Conservation (phyloP, 2,113 vertebrate species). For the Oryzias javanicus region DNA sequence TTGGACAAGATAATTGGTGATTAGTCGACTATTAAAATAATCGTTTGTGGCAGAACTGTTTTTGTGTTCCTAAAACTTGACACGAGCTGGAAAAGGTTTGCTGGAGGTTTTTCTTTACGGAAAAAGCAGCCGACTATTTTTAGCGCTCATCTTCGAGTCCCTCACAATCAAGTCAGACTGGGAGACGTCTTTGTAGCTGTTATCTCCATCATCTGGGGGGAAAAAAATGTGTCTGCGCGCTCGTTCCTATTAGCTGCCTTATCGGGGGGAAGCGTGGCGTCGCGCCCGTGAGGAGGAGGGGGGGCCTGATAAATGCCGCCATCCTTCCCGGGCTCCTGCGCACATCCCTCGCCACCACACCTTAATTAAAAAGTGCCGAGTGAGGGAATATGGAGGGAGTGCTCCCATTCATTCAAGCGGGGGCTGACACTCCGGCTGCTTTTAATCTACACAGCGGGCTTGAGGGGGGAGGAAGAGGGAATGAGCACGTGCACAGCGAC, state of each 20-base stretch:
- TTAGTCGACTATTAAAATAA: too few relatives aligned
- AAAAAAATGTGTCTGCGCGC: slow-evolving; percentile 50
- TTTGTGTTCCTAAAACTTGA: slow-evolving; percentile 15
- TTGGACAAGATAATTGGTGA: too few relatives aligned
- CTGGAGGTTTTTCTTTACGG: not conserved
- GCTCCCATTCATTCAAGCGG: slow-evolving; percentile 69
- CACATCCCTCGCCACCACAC: slow-evolving; percentile 38
- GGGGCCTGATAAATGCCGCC: slow-evolving; percentile 72
- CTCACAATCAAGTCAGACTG: slow-evolving; percentile 32
- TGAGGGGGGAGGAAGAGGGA: slow-evolving; percentile 11
- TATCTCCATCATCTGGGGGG: slow-evolving; percentile 56
- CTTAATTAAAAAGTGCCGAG: slow-evolving; percentile 79
- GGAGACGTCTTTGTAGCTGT: slow-evolving; percentile 29
- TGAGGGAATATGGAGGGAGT: slow-evolving; percentile 66
- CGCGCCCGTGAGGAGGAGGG: slow-evolving; percentile 31
- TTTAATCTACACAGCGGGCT: slow-evolving; percentile 64
- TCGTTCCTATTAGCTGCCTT: slow-evolving; percentile 75
- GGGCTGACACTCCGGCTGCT: slow-evolving; percentile 33
- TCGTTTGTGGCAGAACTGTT: too few relatives aligned
- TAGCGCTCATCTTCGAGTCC: not conserved
- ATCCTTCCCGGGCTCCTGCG: slow-evolving; percentile 55
- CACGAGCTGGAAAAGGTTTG: slow-evolving; percentile 16
- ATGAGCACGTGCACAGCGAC: not conserved
- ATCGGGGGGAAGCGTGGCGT: slow-evolving; percentile 64
- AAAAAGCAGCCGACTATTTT: slow-evolving; percentile 9